A percentile compares a stretch with the other conserved stretches of the same genome.
These are phyloP conservation scores for Rhineura floridana DNA, from an alignment of 2,113 vertebrate genomes.

Conservation along the genomic window DNA sequence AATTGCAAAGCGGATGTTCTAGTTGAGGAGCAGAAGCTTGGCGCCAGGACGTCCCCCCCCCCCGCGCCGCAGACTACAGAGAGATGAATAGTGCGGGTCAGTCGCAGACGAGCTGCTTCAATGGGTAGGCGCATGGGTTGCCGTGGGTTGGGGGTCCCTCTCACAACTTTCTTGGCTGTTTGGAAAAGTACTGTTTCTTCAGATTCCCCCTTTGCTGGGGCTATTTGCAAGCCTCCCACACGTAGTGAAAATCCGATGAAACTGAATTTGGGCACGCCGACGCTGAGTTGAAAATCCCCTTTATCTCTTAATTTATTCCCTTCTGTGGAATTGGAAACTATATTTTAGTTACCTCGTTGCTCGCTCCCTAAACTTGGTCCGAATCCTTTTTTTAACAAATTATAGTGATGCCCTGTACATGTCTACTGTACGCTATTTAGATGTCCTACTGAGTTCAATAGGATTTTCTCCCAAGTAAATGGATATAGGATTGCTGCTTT, in stretches of 20 bases:
- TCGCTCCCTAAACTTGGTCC: neutral
- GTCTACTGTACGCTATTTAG: no score
- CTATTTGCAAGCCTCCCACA: neutral
- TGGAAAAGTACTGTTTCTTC: neutral
- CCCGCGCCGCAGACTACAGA: neutral
- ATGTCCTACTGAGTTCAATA: no score
- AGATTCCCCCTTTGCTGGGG: neutral
- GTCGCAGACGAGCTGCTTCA: neutral
- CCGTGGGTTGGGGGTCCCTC: neutral
- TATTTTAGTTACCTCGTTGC: neutral
- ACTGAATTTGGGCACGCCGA: neutral
- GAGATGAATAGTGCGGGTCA: neutral
- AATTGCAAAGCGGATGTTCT: neutral
- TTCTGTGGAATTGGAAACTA: neutral
- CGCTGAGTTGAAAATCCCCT: neutral
- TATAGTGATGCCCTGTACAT: no score
- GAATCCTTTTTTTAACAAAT: neutral
- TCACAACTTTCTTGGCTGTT: neutral
- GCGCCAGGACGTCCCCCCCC: neutral
- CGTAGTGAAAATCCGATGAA: no score
- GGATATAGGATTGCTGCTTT: no score
- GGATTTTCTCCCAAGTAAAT: no score
- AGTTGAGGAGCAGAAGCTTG: neutral
- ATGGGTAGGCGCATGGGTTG: neutral
- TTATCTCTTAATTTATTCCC: neutral